These are phyloP conservation scores for Centropristis striata DNA, from an alignment of 2,113 vertebrate species.

Conservation along the genomic window DNA sequence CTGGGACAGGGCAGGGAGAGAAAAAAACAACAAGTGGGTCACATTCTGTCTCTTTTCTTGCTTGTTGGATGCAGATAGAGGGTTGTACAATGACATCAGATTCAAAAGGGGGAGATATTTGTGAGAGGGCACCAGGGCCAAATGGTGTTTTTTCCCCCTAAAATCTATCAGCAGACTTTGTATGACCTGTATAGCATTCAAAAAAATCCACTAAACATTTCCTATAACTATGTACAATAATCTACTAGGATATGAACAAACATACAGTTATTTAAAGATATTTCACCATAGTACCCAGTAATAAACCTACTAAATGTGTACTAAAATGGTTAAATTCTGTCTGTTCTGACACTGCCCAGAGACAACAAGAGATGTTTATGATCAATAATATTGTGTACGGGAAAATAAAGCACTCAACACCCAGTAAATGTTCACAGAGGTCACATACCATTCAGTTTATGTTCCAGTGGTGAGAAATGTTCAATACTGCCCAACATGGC, in stretches of 20 bases:
- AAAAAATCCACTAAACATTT: background rate
- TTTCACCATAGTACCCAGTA: background rate
- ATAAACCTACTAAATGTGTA: background rate
- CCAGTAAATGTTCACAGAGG: background rate
- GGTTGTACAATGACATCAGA: background rate
- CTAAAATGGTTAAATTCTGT: background rate
- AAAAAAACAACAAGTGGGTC: slow-evolving; percentile 64
- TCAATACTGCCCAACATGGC: background rate
- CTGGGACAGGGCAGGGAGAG: background rate
- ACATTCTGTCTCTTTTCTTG: slow-evolving; percentile 50
- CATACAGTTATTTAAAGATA: background rate
- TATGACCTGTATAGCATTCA: background rate
- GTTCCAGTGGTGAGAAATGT: background rate
- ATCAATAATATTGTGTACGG: slow-evolving; percentile 22
- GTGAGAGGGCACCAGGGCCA: background rate
- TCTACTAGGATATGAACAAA: background rate
- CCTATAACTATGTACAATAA: background rate
- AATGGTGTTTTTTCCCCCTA: background rate
- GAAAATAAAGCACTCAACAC: background rate
- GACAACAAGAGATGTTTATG: background rate
- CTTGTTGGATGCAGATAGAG: background rate
- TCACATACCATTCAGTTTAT: background rate
- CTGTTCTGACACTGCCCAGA: background rate
- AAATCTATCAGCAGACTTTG: slow-evolving; percentile 2
- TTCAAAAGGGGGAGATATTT: background rate